phyloP scores from a whole-genome alignment of 1,140 invertebrate species.

The Brachystomella parvula region DNA sequence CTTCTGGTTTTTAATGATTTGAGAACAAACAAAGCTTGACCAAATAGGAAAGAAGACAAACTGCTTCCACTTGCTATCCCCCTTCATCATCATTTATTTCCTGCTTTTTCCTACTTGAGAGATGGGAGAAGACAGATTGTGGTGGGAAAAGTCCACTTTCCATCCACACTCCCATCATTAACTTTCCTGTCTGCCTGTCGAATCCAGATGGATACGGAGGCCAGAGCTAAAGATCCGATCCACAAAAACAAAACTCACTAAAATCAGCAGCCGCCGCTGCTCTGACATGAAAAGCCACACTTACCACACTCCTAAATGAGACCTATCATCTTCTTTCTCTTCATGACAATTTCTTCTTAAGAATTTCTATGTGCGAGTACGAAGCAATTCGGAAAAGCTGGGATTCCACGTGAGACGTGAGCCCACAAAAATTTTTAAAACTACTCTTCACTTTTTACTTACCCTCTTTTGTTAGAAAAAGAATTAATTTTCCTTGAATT shows the following conservation, averaged over 20 bases:
- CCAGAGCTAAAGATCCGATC: conserved; percentile 1
- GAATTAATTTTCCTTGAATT: no score
- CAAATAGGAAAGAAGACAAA: conserved; percentile 11
- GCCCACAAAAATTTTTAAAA: no score
- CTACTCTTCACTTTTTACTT: no score
- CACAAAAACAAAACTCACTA: conserved; percentile 1
- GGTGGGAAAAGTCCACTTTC: conserved; percentile 7
- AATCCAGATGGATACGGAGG: neutral
- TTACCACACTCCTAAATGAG: no score
- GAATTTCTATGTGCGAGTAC: no score
- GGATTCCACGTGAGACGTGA: no score
- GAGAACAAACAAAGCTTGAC: conserved; percentile 12
- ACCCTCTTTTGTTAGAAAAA: no score
- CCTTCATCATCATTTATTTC: conserved; percentile 12
- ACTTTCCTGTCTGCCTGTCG: conserved; percentile 6
- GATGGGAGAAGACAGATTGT: conserved; percentile 5
- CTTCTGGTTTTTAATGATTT: no score
- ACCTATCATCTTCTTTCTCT: no score
- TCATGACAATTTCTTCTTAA: no score
- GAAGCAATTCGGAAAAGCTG: no score
- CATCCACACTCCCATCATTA: conserved; percentile 2
- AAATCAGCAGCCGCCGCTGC: neutral
- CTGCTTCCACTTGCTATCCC: conserved; percentile 9
- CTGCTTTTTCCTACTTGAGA: neutral
- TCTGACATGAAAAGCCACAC: no score